A percentile compares a stretch with the other conserved stretches of the same genome.
Conservation (phyloP, 2,888 invertebrate genomes). For the Dastarcus helophoroides region DNA sequence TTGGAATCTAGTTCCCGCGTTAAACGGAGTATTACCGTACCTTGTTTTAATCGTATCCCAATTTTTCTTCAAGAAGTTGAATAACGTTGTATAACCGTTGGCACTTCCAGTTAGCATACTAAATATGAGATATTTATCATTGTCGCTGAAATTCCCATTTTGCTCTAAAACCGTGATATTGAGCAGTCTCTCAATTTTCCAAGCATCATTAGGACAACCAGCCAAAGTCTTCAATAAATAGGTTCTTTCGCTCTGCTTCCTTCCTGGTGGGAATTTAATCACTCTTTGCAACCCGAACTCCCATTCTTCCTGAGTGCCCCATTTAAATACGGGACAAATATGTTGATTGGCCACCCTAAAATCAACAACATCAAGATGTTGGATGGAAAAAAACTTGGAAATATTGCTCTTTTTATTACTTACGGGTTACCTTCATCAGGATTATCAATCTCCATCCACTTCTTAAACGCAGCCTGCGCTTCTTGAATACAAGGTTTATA, state of each 20-base stretch:
- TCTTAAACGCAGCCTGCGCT: constrained; percentile 57
- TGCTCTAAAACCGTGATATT: constrained; percentile 58
- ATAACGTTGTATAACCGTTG: constrained; percentile 59
- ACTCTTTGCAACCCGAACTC: constrained; percentile 68
- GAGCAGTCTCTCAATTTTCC: constrained; percentile 54
- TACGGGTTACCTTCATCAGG: constrained; percentile 75
- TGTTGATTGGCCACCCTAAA: constrained; percentile 61
- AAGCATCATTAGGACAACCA: constrained; percentile 62
- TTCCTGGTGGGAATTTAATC: constrained; percentile 58
- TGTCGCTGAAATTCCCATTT: constrained; percentile 63
- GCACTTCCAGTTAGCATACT: constrained; percentile 62
- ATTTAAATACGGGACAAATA: constrained; percentile 72
- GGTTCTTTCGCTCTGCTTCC: constrained; percentile 64
- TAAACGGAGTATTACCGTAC: constrained; percentile 35
- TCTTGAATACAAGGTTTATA: constrained; percentile 67
- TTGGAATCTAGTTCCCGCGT: too few species aligned
- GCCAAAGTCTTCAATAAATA: constrained; percentile 67
- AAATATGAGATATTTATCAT: constrained; percentile 62
- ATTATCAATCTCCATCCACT: constrained; percentile 63
- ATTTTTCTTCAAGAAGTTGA: constrained; percentile 58
- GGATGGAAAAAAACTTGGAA: not conserved
- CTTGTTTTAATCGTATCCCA: constrained; percentile 56
- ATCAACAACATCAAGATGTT: constrained; percentile 10
- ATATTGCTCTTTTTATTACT: constrained; percentile 29
- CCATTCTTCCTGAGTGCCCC: constrained; percentile 72